Base-by-base conservation (phyloP, 1,140 invertebrate species). In the Stenopsyche tienmushanensis region DNA sequence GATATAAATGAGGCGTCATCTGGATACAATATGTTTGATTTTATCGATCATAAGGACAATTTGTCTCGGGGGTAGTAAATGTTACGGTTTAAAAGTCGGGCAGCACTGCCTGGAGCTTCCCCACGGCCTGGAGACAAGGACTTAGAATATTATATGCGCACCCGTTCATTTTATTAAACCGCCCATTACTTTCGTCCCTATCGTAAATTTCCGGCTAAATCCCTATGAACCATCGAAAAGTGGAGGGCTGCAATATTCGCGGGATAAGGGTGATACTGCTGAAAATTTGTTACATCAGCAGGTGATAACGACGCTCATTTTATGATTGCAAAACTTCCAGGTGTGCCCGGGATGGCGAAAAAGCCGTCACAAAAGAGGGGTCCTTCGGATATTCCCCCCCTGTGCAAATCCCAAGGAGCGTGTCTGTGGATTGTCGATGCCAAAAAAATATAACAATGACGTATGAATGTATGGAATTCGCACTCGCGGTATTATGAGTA, bases 241-340 rank as follows among this genome's bases (percentile, higher is more conserved):
- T 52, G 62, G 50, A 25, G 41, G 58, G 58, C 34, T 17, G 66
- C 62, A 62, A 62, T 60, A 53, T 60, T 52, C 62, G 29, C 47
- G 54, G 42, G 54, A 47, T 44, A 57, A 17, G 29, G 24, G 26
- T 21, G 25, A 29, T 17, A 23, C 54, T 34, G 52, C 62, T 58
- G 55, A 52, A 58, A 68, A 68, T 68, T 68, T 68, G 66, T 64
- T 62, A 68, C 66, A 63, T 68, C 66, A 68, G 66, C 66, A 55
- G 66, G 66, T 63, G 66, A 68, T 68, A 68, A 68, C 62, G 44
- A 47, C 44, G 44, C 44, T 47, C 44, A 54, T 24, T 54, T 54
- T 54, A 20, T 54, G 18, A 54, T 24, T 54, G 23, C 52, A 54
- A 34, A 54, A 23, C 17, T 34, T 54, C 18, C 23, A 10, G 52